Base-by-base conservation (phyloP, 2,888 invertebrate genomes). In the Xestia xanthographa region DNA sequence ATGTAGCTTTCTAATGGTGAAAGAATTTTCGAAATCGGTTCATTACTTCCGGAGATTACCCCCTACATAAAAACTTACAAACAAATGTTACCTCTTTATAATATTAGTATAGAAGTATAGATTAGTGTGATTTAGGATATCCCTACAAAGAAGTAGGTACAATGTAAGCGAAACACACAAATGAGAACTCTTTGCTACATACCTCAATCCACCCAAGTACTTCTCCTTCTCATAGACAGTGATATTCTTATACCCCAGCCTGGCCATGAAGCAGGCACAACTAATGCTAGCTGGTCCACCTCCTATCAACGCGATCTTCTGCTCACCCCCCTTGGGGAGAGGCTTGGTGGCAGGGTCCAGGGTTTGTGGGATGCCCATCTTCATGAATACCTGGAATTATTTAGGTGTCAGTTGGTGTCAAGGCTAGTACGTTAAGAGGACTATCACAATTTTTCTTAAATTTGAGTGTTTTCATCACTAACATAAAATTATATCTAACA, bases 231-330 rank as follows among this genome's bases (percentile, higher is more conserved):
- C 99, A 93, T 98, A 99, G 82, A 99, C 98, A 0, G 98, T 99
- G 38, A 99, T 96, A 90, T 99, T 96, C 12, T 97, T 97, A 92
- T 99, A 99, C 0, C 99, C 99, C 26, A 99, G 96, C 38, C 99
- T 97, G 0, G 98, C 99, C 29, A 99, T 96, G 95, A 99, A 99
- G 26, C 99, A 99, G 2, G 99, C 99, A 91, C 99, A 99, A 17
- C 99, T 99, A 74, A 99, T 97, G 14, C 99, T 99, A 6, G 99
- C 99, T 0, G 99, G 99, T 0, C 99, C 99, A 82, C 99, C 99
- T 0, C 99, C 99, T 12, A 99, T 92, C 45, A 99, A 93, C 0
- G 98, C 99, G 69, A 99, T 98, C 94, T 98, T 98, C 12, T 97
- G 97, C 17, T 96, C 91, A 20, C 97, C 97, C 79, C 97, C 97